A percentile compares a stretch with the other conserved stretches of the same genome.
These are phyloP conservation scores for Cecropterus lyciades DNA, from an alignment of 1,140 invertebrate species.

Conservation along the genomic window DNA sequence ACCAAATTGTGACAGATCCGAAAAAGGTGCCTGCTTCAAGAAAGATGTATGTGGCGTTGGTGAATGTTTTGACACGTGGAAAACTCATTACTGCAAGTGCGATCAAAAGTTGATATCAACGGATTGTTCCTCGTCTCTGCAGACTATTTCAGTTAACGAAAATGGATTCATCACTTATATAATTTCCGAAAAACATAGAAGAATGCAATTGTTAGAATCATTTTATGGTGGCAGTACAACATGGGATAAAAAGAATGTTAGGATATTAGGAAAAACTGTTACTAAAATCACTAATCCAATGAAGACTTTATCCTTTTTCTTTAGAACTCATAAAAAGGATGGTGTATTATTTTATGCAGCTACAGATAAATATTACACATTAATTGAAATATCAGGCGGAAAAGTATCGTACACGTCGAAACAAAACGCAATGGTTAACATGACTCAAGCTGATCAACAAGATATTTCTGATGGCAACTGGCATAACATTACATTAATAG, in stretches of 20 bases:
- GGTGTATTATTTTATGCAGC: constrained; percentile 93
- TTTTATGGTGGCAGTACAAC: constrained; percentile 89
- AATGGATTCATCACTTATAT: constrained; percentile 92
- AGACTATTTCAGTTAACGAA: constrained; percentile 91
- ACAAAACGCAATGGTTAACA: constrained; percentile 91
- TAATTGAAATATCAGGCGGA: constrained; percentile 90
- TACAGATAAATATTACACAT: constrained; percentile 94
- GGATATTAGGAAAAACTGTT: constrained; percentile 65
- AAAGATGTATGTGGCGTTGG: constrained; percentile 88
- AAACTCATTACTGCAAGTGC: no score
- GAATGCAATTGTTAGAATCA: constrained; percentile 93
- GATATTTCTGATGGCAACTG: constrained; percentile 91
- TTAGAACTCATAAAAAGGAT: constrained; percentile 90
- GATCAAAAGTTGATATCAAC: constrained; percentile 89
- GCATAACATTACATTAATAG: constrained; percentile 92
- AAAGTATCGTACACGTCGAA: constrained; percentile 91
- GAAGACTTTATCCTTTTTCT: constrained; percentile 92
- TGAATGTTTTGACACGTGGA: constrained; percentile 94
- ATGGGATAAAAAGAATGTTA: constrained; percentile 85
- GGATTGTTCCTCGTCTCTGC: constrained; percentile 91
- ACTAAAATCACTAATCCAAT: constrained; percentile 74
- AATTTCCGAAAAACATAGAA: constrained; percentile 92
- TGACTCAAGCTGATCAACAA: constrained; percentile 87
- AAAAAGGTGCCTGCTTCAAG: constrained; percentile 85
- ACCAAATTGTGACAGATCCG: constrained; percentile 89